These are phyloP conservation scores for Cyprinus carpio DNA, from an alignment of 2,113 vertebrate species.

Conservation along the genomic window DNA sequence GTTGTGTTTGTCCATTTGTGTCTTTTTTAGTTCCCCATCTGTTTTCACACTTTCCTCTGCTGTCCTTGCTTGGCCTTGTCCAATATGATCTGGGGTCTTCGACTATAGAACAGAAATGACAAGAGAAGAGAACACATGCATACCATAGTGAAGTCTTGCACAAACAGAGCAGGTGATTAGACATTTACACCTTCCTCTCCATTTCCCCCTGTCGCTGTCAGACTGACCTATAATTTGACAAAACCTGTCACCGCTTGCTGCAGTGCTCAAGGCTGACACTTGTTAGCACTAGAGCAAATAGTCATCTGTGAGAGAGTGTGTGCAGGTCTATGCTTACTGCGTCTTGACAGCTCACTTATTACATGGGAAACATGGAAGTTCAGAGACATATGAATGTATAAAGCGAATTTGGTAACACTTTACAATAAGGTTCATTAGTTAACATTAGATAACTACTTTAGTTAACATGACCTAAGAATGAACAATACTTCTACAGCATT, in stretches of 20 bases:
- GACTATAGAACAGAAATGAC: conserved; percentile 24
- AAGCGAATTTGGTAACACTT: not conserved
- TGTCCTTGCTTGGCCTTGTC: conserved; percentile 62
- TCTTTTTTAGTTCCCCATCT: conserved; percentile 66
- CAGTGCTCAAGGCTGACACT: not conserved
- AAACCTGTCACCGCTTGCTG: conserved; percentile 22
- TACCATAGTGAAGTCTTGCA: conserved; percentile 1
- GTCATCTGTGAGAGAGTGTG: not conserved
- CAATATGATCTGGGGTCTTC: conserved; percentile 54
- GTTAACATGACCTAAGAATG: no score
- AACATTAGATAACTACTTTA: no score
- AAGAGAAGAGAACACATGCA: conserved; percentile 10
- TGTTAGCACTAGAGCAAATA: conserved; percentile 41
- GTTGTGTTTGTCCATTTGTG: conserved; percentile 70
- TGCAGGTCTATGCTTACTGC: not conserved
- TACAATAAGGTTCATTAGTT: no score
- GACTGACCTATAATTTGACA: conserved; percentile 38
- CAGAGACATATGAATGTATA: not conserved
- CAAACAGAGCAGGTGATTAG: conserved; percentile 36
- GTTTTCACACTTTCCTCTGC: conserved; percentile 65
- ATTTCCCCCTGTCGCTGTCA: not conserved
- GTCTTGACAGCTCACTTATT: not conserved
- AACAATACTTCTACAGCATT: no score
- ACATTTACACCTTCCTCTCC: conserved; percentile 17
- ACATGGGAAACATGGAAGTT: not conserved